These are phyloP conservation scores for Pseudonaja textilis DNA, from an alignment of 2,113 vertebrate genomes.

Conservation along the genomic window DNA sequence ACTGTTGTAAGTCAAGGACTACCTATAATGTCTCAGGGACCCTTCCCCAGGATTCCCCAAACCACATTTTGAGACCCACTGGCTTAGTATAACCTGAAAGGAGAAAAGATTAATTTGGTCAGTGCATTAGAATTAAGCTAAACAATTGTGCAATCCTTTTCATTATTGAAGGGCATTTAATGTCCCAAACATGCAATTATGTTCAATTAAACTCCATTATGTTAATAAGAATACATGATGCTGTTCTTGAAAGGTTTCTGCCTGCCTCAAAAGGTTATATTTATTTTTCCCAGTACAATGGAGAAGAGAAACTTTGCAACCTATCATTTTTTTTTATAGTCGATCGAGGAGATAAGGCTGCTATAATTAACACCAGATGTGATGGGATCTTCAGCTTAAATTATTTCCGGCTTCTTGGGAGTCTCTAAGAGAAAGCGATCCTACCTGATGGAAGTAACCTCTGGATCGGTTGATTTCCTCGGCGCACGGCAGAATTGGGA, in stretches of 20 bases:
- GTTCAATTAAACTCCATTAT: not conserved
- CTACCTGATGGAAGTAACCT: not conserved
- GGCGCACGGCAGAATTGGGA: too few species aligned
- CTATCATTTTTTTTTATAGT: not conserved
- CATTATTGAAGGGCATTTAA: not conserved
- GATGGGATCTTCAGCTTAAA: not conserved
- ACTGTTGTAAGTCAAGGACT: not conserved
- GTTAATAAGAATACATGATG: not conserved
- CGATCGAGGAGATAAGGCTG: not conserved
- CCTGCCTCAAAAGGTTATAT: not conserved
- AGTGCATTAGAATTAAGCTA: not conserved
- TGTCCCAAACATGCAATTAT: not conserved
- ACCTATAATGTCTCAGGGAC: not conserved
- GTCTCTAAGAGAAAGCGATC: not conserved
- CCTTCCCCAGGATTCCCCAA: not conserved
- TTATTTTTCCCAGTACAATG: not conserved
- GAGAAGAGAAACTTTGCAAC: not conserved
- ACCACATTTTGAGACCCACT: not conserved
- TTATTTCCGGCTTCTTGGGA: too few species aligned
- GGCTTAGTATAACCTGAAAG: not conserved
- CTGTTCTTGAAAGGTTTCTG: not conserved
- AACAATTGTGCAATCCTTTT: not conserved
- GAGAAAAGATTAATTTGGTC: not conserved
- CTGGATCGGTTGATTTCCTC: not conserved
- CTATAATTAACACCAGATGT: too few species aligned